A percentile compares a stretch with the other conserved stretches of the same genome.
phyloP scores from a whole-genome alignment of 2,113 vertebrate species.

The Malurus melanocephalus region DNA sequence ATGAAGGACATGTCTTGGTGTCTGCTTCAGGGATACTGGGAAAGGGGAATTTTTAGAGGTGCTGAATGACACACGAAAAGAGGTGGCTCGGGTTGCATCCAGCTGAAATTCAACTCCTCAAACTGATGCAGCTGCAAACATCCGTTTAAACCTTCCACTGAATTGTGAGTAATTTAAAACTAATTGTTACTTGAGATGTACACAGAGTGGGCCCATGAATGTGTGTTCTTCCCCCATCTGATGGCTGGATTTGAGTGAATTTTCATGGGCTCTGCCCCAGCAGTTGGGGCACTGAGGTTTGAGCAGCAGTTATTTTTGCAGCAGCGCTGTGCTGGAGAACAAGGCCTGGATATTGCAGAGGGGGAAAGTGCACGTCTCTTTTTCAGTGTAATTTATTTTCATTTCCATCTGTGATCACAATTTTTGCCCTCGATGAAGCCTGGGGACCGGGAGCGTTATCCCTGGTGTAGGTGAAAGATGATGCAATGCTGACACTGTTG shows the following conservation, averaged over 20 bases:
- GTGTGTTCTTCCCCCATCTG: neutral
- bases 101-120: neutral
- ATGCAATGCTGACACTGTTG: constrained; percentile 52
- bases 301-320: neutral
- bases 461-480: constrained; percentile 52
- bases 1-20: neutral
- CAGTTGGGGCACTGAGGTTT: accelerated
- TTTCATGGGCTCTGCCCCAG: constrained; percentile 4
- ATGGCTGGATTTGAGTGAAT: neutral
- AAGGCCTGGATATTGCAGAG: constrained; percentile 35
- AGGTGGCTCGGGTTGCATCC: neutral
- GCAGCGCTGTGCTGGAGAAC: neutral
- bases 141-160: constrained; percentile 11
- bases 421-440: constrained; percentile 70
- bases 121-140: constrained; percentile 30
- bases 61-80: neutral
- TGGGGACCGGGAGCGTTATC: constrained; percentile 52
- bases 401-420: constrained; percentile 56
- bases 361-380: constrained; percentile 18
- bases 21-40: neutral
- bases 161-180: constrained; percentile 54
- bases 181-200: constrained; percentile 39
- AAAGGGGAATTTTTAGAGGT: neutral
- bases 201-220: neutral
- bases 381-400: constrained; percentile 64